These are phyloP conservation scores for Atethmia centrago DNA, from an alignment of 2,888 invertebrate genomes.

Conservation along the genomic window DNA sequence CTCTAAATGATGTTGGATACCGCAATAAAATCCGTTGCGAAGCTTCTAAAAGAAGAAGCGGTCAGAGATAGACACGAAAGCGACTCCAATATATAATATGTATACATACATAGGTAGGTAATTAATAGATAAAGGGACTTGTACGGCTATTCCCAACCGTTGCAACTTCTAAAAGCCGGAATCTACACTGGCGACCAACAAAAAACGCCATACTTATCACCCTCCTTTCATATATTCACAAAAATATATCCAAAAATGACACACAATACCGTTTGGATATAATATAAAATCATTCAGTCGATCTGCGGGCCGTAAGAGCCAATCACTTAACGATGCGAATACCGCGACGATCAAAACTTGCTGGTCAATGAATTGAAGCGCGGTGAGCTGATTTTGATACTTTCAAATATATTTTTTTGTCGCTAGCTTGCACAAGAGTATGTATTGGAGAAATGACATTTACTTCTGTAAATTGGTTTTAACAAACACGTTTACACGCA, in stretches of 20 bases:
- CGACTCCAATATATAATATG: too few relatives aligned
- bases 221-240: background rate
- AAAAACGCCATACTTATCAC: background rate
- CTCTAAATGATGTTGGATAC: too few relatives aligned
- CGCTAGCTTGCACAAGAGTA: background rate
- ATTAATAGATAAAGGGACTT: too few relatives aligned
- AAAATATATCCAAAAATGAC: conserved; percentile 16
- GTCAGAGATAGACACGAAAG: too few relatives aligned
- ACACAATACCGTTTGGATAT: conserved; percentile 21
- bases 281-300: conserved; percentile 54
- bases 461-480: background rate
- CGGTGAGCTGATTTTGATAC: conserved; percentile 47
- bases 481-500: too few relatives aligned
- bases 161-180: background rate
- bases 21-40: too few relatives aligned
- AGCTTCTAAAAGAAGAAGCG: too few relatives aligned
- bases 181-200: background rate
- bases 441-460: background rate
- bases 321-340: conserved; percentile 73
- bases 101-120: too few relatives aligned
- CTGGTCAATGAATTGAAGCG: conserved; percentile 43
- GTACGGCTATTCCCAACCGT: too few relatives aligned
- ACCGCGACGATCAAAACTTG: conserved; percentile 68
- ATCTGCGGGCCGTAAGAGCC: conserved; percentile 59
- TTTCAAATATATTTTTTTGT: background rate